Evolutionary conservation across 2,113 vertebrate genomes (phyloP).

Genomic region (Halcyon malimbica): DNA sequence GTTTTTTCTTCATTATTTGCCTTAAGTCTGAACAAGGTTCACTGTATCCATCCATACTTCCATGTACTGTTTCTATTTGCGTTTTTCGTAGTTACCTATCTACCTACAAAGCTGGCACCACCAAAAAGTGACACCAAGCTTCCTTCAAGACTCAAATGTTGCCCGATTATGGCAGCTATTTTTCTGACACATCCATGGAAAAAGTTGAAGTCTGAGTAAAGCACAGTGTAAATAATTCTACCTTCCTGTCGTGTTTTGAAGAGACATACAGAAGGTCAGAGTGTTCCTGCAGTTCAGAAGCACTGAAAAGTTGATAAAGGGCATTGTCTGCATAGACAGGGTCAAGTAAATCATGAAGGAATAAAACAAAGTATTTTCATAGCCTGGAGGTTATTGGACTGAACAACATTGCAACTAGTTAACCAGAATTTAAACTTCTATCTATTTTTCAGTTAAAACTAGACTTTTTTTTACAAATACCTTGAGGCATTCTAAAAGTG

Average conservation of each 20-base stretch:
- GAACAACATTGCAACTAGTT: neutral
- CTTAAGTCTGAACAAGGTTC: neutral
- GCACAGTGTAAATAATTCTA: neutral
- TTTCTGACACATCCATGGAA: neutral
- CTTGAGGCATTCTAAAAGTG: neutral
- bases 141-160: neutral
- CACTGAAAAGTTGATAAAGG: neutral
- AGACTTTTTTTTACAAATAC: neutral
- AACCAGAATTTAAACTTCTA: neutral
- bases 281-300: neutral
- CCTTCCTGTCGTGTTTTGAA: constrained; percentile 14
- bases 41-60: neutral
- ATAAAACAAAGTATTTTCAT: neutral
- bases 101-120: neutral
- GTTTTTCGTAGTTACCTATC: neutral
- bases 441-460: neutral
- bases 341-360: neutral
- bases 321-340: neutral
- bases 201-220: neutral
- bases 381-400: neutral
- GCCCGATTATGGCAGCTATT: neutral
- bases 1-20: neutral
- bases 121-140: neutral
- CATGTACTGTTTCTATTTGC: neutral
- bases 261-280: neutral